phyloP scores from a whole-genome alignment of 1,140 invertebrate species.

The Drosophila nasuta region DNA sequence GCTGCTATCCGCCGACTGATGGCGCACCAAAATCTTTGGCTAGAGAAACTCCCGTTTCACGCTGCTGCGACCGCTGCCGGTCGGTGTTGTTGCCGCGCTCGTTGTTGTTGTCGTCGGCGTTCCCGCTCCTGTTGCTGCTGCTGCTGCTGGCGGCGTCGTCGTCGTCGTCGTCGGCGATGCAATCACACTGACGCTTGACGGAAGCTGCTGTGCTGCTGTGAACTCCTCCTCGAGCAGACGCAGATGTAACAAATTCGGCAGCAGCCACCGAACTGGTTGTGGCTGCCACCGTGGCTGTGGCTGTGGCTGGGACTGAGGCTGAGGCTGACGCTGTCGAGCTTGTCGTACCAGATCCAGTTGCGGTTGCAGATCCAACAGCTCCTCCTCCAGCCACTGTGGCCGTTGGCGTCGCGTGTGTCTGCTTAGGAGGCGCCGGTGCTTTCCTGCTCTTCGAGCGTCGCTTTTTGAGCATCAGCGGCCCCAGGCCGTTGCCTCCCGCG shows the following conservation, averaged over 20 bases:
- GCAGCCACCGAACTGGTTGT: constrained; percentile 13
- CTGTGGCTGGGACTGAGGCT: no score
- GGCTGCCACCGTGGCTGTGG: not conserved
- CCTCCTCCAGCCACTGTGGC: constrained; percentile 54
- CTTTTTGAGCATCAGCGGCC: constrained; percentile 88
- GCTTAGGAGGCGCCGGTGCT: constrained; percentile 87
- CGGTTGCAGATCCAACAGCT: constrained; percentile 25
- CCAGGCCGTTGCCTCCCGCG: constrained; percentile 87
- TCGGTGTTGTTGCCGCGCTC: constrained; percentile 57
- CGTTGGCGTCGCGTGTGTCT: constrained; percentile 67
- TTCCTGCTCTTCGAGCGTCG: constrained; percentile 89
- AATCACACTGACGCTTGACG: constrained; percentile 21
- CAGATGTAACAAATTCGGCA: constrained; percentile 65
- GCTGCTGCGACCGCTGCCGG: constrained; percentile 60
- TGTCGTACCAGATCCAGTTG: constrained; percentile 71
- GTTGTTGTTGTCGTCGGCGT: constrained; percentile 48
- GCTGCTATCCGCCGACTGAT: constrained; percentile 68
- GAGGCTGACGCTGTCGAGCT: constrained; percentile 68
- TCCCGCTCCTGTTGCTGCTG: constrained; percentile 24
- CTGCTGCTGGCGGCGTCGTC: constrained; percentile 21
- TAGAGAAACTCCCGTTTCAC: constrained; percentile 82
- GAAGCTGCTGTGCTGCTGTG: constrained; percentile 49
- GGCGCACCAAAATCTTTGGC: constrained; percentile 78
- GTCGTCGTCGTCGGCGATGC: constrained; percentile 26
- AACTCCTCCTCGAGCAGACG: constrained; percentile 80